Conservation (phyloP, 2,797 vertebrate genomes). For the Otolemur crassicaudatus region DNA sequence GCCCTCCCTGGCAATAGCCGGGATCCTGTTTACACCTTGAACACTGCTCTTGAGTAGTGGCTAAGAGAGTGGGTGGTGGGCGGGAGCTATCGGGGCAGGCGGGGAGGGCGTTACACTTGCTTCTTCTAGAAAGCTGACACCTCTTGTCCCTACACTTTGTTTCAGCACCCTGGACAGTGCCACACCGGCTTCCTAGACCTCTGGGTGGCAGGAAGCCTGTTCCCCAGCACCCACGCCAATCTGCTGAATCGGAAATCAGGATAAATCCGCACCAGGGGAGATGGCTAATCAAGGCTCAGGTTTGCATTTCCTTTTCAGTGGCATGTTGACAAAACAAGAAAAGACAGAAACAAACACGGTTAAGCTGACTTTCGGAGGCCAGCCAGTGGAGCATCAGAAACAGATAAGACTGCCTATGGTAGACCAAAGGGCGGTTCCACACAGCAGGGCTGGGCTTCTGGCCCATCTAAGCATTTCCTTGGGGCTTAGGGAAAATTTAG, state of each 20-base stretch:
- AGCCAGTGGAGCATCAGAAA: background rate
- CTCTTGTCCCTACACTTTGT: rapidly evolving
- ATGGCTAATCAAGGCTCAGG: conserved; percentile 72
- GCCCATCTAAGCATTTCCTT: background rate
- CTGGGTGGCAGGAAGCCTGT: background rate
- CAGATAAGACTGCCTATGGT: background rate
- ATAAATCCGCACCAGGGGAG: conserved; percentile 38
- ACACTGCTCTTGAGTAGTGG: background rate
- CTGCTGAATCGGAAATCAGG: conserved; percentile 59
- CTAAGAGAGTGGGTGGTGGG: rapidly evolving
- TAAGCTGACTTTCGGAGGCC: background rate
- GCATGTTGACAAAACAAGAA: conserved; percentile 76
- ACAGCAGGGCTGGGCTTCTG: background rate
- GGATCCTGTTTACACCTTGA: background rate
- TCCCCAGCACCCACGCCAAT: background rate
- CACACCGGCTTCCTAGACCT: background rate
- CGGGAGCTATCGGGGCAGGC: rapidly evolving
- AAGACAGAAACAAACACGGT: conserved; percentile 68
- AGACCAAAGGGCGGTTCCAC: background rate
- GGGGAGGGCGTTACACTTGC: too few relatives aligned
- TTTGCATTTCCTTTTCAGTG: conserved; percentile 68
- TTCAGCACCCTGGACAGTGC: background rate
- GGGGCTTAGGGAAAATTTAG: background rate
- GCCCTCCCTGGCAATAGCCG: background rate
- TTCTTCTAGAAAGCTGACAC: background rate